These are phyloP conservation scores for Caenorhabditis inopinata DNA, from an alignment of 1,140 invertebrate species.

Conservation along the genomic window DNA sequence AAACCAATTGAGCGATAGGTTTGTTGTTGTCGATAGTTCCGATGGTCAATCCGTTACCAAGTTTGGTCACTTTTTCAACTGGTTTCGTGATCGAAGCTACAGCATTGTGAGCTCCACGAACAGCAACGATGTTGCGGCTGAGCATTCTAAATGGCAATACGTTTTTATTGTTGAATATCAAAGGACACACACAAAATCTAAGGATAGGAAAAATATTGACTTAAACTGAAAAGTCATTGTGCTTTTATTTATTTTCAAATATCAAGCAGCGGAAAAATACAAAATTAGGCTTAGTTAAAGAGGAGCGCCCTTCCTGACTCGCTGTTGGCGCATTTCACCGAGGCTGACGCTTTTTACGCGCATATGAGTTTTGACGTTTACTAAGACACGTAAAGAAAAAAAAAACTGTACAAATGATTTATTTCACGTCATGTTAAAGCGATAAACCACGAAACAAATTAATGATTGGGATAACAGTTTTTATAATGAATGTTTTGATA, in stretches of 20 bases:
- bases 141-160: constrained; percentile 27
- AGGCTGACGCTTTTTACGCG: not conserved
- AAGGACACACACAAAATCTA: too few relatives aligned
- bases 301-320: not conserved
- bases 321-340: not conserved
- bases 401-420: not conserved
- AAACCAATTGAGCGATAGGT: constrained; percentile 54
- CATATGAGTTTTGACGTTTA: not conserved
- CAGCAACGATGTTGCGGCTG: constrained; percentile 19
- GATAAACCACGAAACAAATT: too few relatives aligned
- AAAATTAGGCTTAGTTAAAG: not conserved
- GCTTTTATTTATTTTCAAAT: too few relatives aligned
- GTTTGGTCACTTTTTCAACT: constrained; percentile 40
- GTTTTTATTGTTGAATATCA: too few relatives aligned
- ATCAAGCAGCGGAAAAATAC: too few relatives aligned
- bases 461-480: not conserved
- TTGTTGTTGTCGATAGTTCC: constrained; percentile 50
- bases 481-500: not conserved
- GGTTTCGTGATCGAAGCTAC: not conserved
- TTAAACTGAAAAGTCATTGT: too few relatives aligned
- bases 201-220: too few relatives aligned
- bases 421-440: too few relatives aligned
- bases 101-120: not conserved
- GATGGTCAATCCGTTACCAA: constrained; percentile 40
- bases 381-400: not conserved